Conservation (phyloP, 2,797 vertebrate genomes). For the Eulemur coronatus region DNA sequence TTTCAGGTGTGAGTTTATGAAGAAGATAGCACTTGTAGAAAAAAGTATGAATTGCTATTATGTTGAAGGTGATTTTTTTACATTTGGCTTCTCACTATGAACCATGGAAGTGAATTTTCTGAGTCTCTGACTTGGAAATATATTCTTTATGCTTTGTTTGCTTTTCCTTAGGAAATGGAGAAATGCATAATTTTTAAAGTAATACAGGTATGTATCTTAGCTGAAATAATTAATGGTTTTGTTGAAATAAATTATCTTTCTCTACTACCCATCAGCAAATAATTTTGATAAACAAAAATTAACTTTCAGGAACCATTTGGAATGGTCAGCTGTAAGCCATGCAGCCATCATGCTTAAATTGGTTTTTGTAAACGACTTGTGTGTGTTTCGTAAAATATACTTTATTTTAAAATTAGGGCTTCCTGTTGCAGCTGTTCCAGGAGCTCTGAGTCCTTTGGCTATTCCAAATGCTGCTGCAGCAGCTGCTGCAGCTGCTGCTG, state of each 20-base stretch:
- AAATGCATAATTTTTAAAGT: constrained; percentile 49
- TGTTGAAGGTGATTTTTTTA: neutral
- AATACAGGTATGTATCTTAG: constrained; percentile 69
- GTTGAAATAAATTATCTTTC: constrained; percentile 8
- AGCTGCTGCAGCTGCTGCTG: constrained; percentile 94
- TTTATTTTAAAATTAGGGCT: constrained; percentile 90
- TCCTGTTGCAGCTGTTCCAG: constrained; percentile 91
- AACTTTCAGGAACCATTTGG: constrained; percentile 70
- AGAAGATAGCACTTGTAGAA: neutral
- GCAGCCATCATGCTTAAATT: constrained; percentile 67
- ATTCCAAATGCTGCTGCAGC: constrained; percentile 93
- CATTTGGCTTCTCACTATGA: neutral
- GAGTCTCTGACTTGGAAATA: constrained; percentile 22
- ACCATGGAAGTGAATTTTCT: constrained; percentile 1
- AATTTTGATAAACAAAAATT: constrained; percentile 54
- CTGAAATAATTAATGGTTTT: neutral
- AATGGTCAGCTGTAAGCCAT: constrained; percentile 51
- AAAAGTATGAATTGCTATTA: neutral
- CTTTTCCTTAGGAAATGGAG: constrained; percentile 60
- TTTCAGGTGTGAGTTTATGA: neutral
- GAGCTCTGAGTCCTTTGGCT: constrained; percentile 96
- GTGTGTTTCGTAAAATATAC: constrained; percentile 90
- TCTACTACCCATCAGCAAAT: neutral
- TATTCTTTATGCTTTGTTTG: constrained; percentile 52
- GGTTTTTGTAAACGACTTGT: constrained; percentile 82